These are phyloP conservation scores for Danio choprae DNA, from an alignment of 2,797 vertebrate species.

Conservation along the genomic window DNA sequence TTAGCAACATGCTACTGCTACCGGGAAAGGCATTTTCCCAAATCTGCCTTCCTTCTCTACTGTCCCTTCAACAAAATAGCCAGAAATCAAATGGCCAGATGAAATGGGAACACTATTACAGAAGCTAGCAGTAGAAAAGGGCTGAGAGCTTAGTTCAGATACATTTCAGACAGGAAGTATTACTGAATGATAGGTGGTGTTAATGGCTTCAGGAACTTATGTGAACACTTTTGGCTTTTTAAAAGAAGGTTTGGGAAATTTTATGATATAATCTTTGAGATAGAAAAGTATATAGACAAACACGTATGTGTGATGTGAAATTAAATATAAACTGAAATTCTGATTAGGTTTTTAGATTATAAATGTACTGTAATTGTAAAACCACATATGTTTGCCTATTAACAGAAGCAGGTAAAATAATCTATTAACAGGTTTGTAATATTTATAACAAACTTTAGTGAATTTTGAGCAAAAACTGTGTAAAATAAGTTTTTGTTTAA, in stretches of 20 bases:
- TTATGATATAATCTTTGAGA: too few species aligned
- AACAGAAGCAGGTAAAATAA: neutral
- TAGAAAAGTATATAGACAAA: too few species aligned
- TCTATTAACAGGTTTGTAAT: neutral
- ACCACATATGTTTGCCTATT: neutral
- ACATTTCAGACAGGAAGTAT: neutral
- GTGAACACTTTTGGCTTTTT: neutral
- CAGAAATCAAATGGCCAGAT: conserved; percentile 29
- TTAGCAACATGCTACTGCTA: conserved; percentile 50
- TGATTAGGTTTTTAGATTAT: neutral
- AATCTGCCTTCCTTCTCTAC: conserved; percentile 4
- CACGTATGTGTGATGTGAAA: too few species aligned
- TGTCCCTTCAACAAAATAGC: neutral
- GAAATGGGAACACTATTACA: conserved; percentile 7
- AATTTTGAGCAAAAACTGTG: neutral
- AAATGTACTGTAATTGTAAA: neutral
- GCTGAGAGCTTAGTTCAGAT: neutral
- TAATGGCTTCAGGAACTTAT: neutral
- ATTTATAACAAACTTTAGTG: neutral
- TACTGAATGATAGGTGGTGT: neutral
- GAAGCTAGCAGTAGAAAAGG: neutral
- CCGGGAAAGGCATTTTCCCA: conserved; percentile 33
- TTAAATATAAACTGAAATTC: neutral
- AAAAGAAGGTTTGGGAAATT: neutral
- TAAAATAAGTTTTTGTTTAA: too few species aligned